These are phyloP conservation scores for Micrasema minimum DNA, from an alignment of 1,140 invertebrate genomes.

Conservation along the genomic window DNA sequence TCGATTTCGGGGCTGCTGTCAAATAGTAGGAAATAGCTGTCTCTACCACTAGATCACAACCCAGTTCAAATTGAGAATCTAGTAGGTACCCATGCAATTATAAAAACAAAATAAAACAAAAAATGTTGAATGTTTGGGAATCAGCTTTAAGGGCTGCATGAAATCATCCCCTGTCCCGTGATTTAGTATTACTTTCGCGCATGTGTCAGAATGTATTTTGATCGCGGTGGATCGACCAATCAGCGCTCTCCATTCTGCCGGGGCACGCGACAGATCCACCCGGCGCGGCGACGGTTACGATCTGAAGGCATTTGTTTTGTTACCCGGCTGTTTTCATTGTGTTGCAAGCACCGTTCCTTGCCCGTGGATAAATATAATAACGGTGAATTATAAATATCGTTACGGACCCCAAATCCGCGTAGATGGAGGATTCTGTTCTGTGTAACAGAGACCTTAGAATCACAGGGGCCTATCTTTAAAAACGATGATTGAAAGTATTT, in stretches of 20 bases:
- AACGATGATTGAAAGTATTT: no score
- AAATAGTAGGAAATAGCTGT: no score
- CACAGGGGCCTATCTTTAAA: no score
- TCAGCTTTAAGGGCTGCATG: no score
- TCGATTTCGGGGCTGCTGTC: no score
- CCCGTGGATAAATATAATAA: conserved; percentile 33
- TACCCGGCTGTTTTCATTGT: conserved; percentile 25
- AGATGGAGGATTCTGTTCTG: conserved; percentile 23
- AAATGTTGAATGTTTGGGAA: no score
- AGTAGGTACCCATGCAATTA: no score
- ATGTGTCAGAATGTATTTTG: conserved; percentile 33
- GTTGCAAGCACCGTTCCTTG: conserved; percentile 9
- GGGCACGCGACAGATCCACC: conserved; percentile 40
- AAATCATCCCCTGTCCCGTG: conserved; percentile 31
- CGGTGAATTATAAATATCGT: conserved; percentile 37
- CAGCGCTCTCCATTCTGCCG: conserved; percentile 18
- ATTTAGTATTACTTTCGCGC: conserved; percentile 33
- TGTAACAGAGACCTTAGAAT: no score
- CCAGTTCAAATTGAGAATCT: no score
- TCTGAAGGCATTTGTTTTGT: conserved; percentile 39
- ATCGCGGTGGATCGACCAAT: conserved; percentile 29
- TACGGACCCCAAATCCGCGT: conserved; percentile 6
- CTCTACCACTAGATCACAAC: no score
- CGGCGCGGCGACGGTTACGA: conserved; percentile 31
- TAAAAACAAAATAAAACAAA: no score